Conservation (phyloP, 2,113 vertebrate genomes). For the Daubentonia madagascariensis region DNA sequence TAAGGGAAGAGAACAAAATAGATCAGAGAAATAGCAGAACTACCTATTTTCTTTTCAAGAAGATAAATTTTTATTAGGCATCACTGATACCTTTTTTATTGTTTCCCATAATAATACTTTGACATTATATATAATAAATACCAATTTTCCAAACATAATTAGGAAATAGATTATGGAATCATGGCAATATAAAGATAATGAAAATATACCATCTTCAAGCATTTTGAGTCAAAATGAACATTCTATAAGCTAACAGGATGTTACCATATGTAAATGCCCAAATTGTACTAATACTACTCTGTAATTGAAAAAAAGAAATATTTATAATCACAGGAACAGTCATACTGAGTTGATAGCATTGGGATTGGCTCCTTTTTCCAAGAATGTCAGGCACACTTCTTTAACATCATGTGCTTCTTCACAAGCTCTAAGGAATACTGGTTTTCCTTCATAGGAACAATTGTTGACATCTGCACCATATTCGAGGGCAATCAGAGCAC, state of each 20-base stretch:
- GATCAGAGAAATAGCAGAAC: background rate
- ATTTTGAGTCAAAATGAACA: constrained; percentile 29
- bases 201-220: background rate
- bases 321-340: constrained; percentile 65
- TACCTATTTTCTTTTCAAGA: background rate
- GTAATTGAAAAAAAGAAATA: background rate
- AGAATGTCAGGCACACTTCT: constrained; percentile 87
- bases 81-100: background rate
- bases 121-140: constrained; percentile 18
- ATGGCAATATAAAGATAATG: background rate
- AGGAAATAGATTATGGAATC: background rate
- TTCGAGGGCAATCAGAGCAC: constrained; percentile 86
- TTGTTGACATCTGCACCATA: constrained; percentile 92
- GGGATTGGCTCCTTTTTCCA: constrained; percentile 91
- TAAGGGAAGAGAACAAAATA: background rate
- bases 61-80: background rate
- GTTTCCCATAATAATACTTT: constrained; percentile 27
- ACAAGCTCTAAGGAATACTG: constrained; percentile 91
- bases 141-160: background rate
- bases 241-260: background rate
- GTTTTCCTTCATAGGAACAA: constrained; percentile 81
- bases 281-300: background rate
- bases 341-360: constrained; percentile 85
- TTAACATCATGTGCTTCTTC: constrained; percentile 86
- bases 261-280: constrained; percentile 41